Evolutionary conservation across 2,888 invertebrate genomes (phyloP).

Genomic region (Cataglyphis albicans): DNA sequence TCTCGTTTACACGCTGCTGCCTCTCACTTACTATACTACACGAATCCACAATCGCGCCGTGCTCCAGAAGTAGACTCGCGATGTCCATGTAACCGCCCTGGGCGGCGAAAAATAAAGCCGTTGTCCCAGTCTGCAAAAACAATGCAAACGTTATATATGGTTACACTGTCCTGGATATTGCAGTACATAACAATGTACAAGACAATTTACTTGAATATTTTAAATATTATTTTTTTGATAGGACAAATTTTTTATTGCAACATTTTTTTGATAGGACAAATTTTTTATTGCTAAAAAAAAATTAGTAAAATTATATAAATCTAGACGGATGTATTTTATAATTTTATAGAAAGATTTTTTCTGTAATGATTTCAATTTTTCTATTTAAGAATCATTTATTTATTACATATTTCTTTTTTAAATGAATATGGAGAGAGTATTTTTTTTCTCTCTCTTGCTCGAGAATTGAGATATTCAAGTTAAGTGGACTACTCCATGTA

Average conservation of each 20-base stretch:
- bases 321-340: background rate
- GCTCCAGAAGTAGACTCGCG: slow-evolving; percentile 91
- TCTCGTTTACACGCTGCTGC: slow-evolving; percentile 1
- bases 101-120: slow-evolving; percentile 96
- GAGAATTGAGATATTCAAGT: background rate
- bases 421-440: background rate
- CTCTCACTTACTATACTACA: slow-evolving; percentile 90
- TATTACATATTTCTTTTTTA: background rate
- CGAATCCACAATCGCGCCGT: slow-evolving; percentile 92
- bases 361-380: background rate
- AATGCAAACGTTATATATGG: background rate
- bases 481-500: background rate
- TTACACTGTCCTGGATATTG: background rate
- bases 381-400: background rate
- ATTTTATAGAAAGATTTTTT: background rate
- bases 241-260: background rate
- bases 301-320: background rate
- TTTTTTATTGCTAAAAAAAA: background rate
- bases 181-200: background rate
- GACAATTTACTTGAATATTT: background rate
- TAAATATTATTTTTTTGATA: background rate
- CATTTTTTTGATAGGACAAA: background rate
- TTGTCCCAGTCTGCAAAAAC: slow-evolving; percentile 92
- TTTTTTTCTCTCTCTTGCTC: background rate
- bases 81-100: slow-evolving; percentile 96